Evolutionary conservation across 2,113 vertebrate genomes (phyloP), one percentile per base, ranked within the genome.

Genomic region (Ochotona princeps): DNA sequence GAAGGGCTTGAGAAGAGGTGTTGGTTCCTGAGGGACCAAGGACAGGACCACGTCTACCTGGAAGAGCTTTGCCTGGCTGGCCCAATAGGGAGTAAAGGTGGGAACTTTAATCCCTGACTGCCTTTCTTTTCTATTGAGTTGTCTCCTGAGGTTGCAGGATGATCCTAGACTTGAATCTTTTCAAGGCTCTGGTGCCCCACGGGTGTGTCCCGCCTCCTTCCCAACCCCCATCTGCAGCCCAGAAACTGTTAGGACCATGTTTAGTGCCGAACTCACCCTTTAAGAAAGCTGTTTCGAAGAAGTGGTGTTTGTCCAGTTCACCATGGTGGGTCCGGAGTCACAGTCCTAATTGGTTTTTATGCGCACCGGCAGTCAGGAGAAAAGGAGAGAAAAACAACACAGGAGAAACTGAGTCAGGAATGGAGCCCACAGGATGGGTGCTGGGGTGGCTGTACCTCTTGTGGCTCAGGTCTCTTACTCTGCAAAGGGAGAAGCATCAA

Each of bases 51-150:
- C 44, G 72, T 89, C 65, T 87, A 84, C 60, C 25, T 78, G 78
- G 61, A 92, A 89, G 86, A 78, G 35, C 28, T 67, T 78, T 75
- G 15, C 79, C 67, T 83, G 72, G 9, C 87, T 90, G 92, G 73
- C 70, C 15, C 51, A 61, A 7, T 86, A 63, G 47, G 65, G 74
- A 82, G 11, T 65, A 92, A 88, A 85, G 12, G 75, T 82, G 47
- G 74, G 47, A 76, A 65, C 13, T 92, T 84, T 92, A 93, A 95
- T 94, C 28, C 51, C 83, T 88, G 54, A 10, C 79, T 67, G 87
- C 60, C 65, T 69, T 63, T 38, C 76, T 76, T 87, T 82, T 73
- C 44, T 81, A 61, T 76, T 86, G 80, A 95, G 92, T 73, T 91
- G 51, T 73, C 72, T 84, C 47, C 81, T 76, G 28, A 90, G 20